Conservation (phyloP, 2,113 vertebrate species). For the Saccopteryx bilineata region DNA sequence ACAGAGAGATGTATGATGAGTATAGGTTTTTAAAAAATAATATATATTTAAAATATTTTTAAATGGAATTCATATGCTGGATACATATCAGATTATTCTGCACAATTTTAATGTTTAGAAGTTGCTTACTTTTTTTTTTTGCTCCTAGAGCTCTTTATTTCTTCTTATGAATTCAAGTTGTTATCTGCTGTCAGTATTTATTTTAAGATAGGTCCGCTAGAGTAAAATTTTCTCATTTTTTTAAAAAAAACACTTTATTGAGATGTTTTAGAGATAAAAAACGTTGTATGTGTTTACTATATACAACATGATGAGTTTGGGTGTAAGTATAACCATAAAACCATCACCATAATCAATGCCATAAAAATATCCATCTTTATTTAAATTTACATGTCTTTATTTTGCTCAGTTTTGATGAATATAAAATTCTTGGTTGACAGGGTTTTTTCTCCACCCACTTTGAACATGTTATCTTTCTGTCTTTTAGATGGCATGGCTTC, state of each 20-base stretch:
- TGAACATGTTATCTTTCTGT: neutral
- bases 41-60: neutral
- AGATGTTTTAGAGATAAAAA: neutral
- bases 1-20: neutral
- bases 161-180: neutral
- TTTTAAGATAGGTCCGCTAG: neutral
- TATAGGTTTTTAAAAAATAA: neutral
- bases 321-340: neutral
- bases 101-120: neutral
- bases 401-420: neutral
- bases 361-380: too few relatives aligned
- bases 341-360: too few relatives aligned
- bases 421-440: neutral
- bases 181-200: neutral
- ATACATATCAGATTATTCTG: neutral
- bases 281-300: neutral
- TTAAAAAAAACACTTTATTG: neutral
- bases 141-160: neutral
- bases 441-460: neutral
- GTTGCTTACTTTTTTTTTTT: neutral
- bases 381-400: neutral
- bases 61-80: neutral
- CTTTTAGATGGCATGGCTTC: neutral
- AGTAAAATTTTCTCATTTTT: neutral
- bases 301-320: neutral